phyloP scores from a whole-genome alignment of 1,140 invertebrate species.

The Thaumetopoea pityocampa region DNA sequence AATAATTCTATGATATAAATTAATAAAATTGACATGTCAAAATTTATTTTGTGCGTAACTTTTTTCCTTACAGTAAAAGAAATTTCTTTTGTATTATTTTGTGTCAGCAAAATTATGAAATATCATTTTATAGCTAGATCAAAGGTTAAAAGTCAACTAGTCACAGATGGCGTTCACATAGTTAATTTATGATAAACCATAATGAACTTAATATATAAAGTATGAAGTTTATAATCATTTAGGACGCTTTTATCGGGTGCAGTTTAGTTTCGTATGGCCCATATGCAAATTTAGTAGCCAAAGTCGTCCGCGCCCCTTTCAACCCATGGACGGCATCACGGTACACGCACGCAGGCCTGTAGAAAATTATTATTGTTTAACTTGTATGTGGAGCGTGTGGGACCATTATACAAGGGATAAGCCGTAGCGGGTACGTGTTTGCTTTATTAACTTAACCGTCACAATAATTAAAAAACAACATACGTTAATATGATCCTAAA shows the following conservation, averaged over 20 bases:
- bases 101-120: too few relatives aligned
- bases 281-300: conserved; percentile 62
- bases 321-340: conserved; percentile 36
- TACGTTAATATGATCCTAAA: too few relatives aligned
- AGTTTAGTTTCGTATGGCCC: conserved; percentile 36
- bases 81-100: too few relatives aligned
- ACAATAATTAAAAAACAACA: conserved; percentile 14
- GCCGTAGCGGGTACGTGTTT: conserved; percentile 8
- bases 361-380: conserved; percentile 63
- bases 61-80: too few relatives aligned
- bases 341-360: conserved; percentile 35
- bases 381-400: conserved; percentile 19
- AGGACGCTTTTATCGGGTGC: conserved; percentile 21
- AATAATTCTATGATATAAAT: conserved; percentile 52
- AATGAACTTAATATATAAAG: conserved; percentile 8
- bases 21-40: conserved; percentile 33
- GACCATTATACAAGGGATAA: conserved; percentile 17
- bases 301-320: conserved; percentile 39
- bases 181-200: too few relatives aligned
- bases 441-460: conserved; percentile 18
- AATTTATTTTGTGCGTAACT: too few relatives aligned
- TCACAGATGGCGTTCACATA: too few relatives aligned
- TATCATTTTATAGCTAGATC: too few relatives aligned
- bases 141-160: too few relatives aligned
- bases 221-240: conserved; percentile 16